Conservation (phyloP, 2,113 vertebrate species). For the Lagopus muta region DNA sequence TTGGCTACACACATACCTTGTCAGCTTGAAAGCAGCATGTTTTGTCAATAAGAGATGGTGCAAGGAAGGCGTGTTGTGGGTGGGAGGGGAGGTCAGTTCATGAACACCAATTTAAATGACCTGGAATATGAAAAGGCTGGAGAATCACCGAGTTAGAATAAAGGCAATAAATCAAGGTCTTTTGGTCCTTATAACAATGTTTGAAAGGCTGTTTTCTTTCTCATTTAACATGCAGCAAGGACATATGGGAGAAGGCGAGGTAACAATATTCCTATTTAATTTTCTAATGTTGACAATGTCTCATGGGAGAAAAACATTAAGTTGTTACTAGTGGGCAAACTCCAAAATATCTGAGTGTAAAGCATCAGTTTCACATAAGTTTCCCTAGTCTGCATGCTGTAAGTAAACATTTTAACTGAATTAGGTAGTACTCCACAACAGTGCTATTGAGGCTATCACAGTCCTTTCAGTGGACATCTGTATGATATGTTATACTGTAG, state of each 20-base stretch:
- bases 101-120: slow-evolving; percentile 14
- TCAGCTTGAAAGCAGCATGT: neutral
- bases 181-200: slow-evolving; percentile 83
- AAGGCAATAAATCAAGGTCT: slow-evolving; percentile 71
- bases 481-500: neutral
- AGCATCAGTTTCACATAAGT: neutral
- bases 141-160: slow-evolving; percentile 64
- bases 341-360: slow-evolving; percentile 26
- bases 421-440: neutral
- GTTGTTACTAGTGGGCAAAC: slow-evolving; percentile 46
- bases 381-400: slow-evolving; percentile 49
- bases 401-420: slow-evolving; percentile 42
- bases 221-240: slow-evolving; percentile 98
- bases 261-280: slow-evolving; percentile 88
- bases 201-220: slow-evolving; percentile 88
- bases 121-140: slow-evolving; percentile 46
- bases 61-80: slow-evolving; percentile 24
- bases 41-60: neutral
- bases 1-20: neutral
- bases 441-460: neutral
- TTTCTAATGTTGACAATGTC: slow-evolving; percentile 82
- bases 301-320: slow-evolving; percentile 67
- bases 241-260: slow-evolving; percentile 99
- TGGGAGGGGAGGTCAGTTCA: neutral
- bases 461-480: neutral